Conservation (phyloP, 2,888 invertebrate genomes). For the Blastobasis adustella region DNA sequence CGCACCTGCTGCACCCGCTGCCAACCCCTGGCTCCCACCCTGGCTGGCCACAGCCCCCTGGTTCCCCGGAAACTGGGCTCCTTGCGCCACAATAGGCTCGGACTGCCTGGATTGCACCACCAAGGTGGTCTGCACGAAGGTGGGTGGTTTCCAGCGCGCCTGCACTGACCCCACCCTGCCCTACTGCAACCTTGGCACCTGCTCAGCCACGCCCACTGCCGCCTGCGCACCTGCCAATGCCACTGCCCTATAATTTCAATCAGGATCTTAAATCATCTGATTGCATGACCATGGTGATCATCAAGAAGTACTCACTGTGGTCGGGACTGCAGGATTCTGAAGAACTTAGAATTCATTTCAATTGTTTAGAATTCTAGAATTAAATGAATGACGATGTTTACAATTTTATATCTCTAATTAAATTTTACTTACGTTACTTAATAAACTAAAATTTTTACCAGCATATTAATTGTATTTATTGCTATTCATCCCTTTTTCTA, state of each 20-base stretch:
- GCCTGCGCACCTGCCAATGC: constrained; percentile 37
- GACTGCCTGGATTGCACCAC: constrained; percentile 53
- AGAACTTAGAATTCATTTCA: too few species aligned
- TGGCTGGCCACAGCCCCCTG: constrained; percentile 56
- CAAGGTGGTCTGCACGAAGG: constrained; percentile 51
- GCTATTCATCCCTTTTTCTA: too few species aligned
- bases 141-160: constrained; percentile 46
- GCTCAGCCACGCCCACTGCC: constrained; percentile 56
- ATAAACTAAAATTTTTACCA: too few species aligned
- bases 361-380: too few species aligned
- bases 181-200: constrained; percentile 60
- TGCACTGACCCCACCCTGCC: constrained; percentile 57
- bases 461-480: too few species aligned
- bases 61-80: constrained; percentile 48
- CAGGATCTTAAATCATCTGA: too few species aligned
- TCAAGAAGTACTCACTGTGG: too few species aligned
- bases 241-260: background rate
- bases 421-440: too few species aligned
- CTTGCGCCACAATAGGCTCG: constrained; percentile 46
- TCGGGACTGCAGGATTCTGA: too few species aligned
- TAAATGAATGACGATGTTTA: too few species aligned
- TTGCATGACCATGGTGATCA: too few species aligned
- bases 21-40: constrained; percentile 56
- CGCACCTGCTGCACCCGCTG: constrained; percentile 26
- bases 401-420: too few species aligned